phyloP scores from a whole-genome alignment of 2,113 vertebrate genomes.

The Gasterosteus aculeatus region DNA sequence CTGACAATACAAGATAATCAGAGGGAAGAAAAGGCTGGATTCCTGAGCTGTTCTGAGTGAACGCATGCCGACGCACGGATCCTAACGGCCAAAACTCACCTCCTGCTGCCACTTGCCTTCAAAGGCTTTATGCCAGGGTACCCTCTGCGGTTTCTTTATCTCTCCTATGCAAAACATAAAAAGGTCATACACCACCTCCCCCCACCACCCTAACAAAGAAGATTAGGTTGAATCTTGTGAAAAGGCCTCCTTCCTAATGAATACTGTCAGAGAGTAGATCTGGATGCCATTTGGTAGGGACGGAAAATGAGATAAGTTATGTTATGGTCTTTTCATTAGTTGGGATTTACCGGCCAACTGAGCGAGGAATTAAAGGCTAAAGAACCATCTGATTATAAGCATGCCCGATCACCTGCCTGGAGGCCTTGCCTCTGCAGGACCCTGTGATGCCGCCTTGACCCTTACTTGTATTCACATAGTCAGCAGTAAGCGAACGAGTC shows the following conservation, averaged over 20 bases:
- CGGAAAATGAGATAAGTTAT: conserved; percentile 80
- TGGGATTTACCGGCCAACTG: conserved; percentile 77
- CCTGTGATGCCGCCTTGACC: conserved; percentile 37
- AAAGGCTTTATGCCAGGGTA: conserved; percentile 45
- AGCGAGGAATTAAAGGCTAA: conserved; percentile 78
- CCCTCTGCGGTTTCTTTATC: conserved; percentile 14
- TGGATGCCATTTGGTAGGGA: conserved; percentile 77
- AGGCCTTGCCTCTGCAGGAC: conserved; percentile 68
- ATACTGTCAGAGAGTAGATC: conserved; percentile 66
- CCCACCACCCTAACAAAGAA: conserved; percentile 49
- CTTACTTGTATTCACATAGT: conserved; percentile 14
- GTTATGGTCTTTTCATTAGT: conserved; percentile 80
- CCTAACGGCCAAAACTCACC: conserved; percentile 44
- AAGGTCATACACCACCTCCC: conserved; percentile 28
- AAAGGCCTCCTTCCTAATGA: conserved; percentile 70
- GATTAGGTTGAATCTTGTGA: conserved; percentile 59
- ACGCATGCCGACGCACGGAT: conserved; percentile 53
- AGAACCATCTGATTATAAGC: conserved; percentile 79
- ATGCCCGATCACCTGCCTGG: conserved; percentile 77
- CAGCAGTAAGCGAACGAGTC: conserved; percentile 27
- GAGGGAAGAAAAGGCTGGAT: conserved; percentile 70
- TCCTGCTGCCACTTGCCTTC: conserved; percentile 66
- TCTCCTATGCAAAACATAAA: conserved; percentile 28
- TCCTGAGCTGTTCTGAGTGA: conserved; percentile 67
- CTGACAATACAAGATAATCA: conserved; percentile 74